phyloP scores from a whole-genome alignment of 2,113 vertebrate genomes.

The Gambusia holbrooki region DNA sequence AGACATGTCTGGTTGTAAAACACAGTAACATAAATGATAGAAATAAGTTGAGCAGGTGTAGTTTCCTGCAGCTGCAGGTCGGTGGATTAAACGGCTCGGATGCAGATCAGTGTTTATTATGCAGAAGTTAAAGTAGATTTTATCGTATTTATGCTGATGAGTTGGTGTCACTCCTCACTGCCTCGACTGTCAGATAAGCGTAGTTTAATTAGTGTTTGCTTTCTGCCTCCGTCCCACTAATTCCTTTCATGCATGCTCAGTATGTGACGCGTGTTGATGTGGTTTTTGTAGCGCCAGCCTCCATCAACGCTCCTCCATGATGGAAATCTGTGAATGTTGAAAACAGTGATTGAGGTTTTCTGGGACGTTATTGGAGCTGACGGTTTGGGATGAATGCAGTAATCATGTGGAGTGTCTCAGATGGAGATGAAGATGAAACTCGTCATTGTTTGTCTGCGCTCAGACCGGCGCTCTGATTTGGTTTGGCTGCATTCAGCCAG shows the following conservation, averaged over 20 bases:
- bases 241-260: not conserved
- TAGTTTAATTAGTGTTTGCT: constrained; percentile 20
- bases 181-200: constrained; percentile 6
- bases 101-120: not conserved
- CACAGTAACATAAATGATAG: not conserved
- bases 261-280: not conserved
- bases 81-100: not conserved
- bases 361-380: not conserved
- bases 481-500: not conserved
- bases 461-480: not conserved
- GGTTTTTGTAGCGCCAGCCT: not conserved
- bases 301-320: not conserved
- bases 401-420: constrained; percentile 3
- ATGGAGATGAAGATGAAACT: not conserved
- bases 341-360: not conserved
- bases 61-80: not conserved
- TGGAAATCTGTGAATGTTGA: constrained; percentile 7
- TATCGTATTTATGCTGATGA: constrained; percentile 13
- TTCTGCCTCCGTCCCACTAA: not conserved
- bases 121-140: not conserved
- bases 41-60: not conserved
- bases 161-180: not conserved
- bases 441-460: not conserved
- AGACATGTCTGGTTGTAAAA: not conserved
- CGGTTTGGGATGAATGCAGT: constrained; percentile 8